Conservation (phyloP, 2,888 invertebrate genomes). For the Brachylomia viminalis region DNA sequence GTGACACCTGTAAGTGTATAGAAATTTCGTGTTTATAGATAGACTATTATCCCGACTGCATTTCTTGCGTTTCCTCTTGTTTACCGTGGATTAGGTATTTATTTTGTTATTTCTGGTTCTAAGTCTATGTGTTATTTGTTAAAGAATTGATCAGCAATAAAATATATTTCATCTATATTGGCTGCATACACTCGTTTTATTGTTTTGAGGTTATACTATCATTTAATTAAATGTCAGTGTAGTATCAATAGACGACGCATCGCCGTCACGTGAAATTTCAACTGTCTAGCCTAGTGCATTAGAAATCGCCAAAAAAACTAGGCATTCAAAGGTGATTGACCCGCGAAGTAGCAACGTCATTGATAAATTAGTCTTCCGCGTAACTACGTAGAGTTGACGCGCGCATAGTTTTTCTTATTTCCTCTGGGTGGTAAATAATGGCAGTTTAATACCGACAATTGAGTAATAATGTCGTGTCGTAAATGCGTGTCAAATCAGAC, state of each 20-base stretch:
- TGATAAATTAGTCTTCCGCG: slow-evolving; percentile 31
- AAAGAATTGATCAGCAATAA: slow-evolving; percentile 87
- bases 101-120: slow-evolving; percentile 89
- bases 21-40: slow-evolving; percentile 74
- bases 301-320: slow-evolving; percentile 27
- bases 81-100: slow-evolving; percentile 89
- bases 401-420: slow-evolving; percentile 44
- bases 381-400: slow-evolving; percentile 35
- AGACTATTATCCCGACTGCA: slow-evolving; percentile 75
- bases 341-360: slow-evolving; percentile 37
- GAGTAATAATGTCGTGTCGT: slow-evolving; percentile 52
- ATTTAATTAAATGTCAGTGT: not conserved
- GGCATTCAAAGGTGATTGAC: slow-evolving; percentile 42
- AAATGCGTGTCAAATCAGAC: slow-evolving; percentile 53
- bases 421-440: slow-evolving; percentile 44
- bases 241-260: slow-evolving; percentile 16
- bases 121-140: slow-evolving; percentile 89
- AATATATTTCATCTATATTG: slow-evolving; percentile 85
- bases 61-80: slow-evolving; percentile 78
- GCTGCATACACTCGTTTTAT: slow-evolving; percentile 77
- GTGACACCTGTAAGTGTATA: slow-evolving; percentile 70
- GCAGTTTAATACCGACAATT: slow-evolving; percentile 63
- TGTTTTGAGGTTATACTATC: slow-evolving; percentile 57
- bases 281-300: slow-evolving; percentile 30
- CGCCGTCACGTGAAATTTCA: not conserved